phyloP scores from a whole-genome alignment of 2,888 invertebrate species.

The Apamea epomidion region DNA sequence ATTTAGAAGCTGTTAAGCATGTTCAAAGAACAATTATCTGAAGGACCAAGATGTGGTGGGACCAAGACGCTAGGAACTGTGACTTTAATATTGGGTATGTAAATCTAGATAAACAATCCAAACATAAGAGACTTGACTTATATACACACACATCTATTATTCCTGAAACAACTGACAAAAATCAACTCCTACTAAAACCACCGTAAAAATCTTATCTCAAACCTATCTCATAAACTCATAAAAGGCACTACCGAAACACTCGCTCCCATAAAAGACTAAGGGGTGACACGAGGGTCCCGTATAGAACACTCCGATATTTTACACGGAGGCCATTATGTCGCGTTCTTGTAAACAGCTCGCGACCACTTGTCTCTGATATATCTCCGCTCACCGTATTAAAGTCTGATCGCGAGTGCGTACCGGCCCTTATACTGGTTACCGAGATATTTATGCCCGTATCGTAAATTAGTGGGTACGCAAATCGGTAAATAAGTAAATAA shows the following conservation, averaged over 20 bases:
- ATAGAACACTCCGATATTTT: conserved; percentile 77
- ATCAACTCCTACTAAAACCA: neutral
- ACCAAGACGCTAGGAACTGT: neutral
- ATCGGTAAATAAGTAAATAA: conserved; percentile 67
- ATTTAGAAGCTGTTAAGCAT: neutral
- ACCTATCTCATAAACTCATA: neutral
- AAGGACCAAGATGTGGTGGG: neutral
- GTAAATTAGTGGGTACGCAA: conserved; percentile 60
- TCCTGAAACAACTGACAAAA: neutral
- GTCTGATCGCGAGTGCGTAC: conserved; percentile 51
- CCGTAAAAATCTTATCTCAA: neutral
- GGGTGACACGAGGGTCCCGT: conserved; percentile 49
- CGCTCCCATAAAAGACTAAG: neutral
- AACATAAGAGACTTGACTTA: neutral
- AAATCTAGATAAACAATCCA: neutral
- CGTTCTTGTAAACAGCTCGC: conserved; percentile 88
- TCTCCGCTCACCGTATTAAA: conserved; percentile 83
- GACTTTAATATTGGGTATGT: neutral
- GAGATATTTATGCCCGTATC: conserved; percentile 62
- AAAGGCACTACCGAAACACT: neutral
- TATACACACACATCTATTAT: neutral
- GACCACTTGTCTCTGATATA: conserved; percentile 87
- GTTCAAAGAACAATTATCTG: too few species aligned
- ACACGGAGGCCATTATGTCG: conserved; percentile 83
- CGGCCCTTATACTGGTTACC: conserved; percentile 64